These are phyloP conservation scores for Scaptomyza tumidula DNA, from an alignment of 2,888 invertebrate genomes.

Conservation along the genomic window DNA sequence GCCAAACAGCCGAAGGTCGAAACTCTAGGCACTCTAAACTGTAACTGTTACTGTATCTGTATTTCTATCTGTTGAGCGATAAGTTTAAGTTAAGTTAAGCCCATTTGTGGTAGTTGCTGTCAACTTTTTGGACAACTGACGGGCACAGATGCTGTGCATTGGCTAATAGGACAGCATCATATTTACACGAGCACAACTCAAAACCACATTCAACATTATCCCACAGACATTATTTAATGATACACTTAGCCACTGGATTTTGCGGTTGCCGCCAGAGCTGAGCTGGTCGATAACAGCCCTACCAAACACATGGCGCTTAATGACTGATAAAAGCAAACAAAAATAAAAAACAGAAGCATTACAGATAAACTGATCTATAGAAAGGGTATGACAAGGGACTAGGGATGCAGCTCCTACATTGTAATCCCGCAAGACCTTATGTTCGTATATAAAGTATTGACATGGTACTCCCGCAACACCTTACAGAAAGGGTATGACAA, in stretches of 20 bases:
- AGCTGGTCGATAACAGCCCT: conserved; percentile 45
- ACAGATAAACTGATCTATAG: conserved; percentile 2
- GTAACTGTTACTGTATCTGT: not conserved
- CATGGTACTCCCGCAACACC: too few relatives aligned
- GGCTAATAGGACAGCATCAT: conserved; percentile 39
- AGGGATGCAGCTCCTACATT: not conserved
- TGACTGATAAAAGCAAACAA: conserved; percentile 25
- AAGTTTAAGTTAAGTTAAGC: conserved; percentile 8
- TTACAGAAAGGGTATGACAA: too few relatives aligned
- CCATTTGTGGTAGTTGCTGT: conserved; percentile 9
- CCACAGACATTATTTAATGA: conserved; percentile 25
- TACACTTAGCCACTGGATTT: conserved; percentile 42
- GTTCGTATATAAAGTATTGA: too few relatives aligned
- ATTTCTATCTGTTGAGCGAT: conserved; percentile 25
- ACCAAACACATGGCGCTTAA: conserved; percentile 50
- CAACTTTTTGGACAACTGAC: conserved; percentile 27
- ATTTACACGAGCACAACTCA: not conserved
- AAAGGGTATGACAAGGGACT: not conserved
- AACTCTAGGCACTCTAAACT: not conserved
- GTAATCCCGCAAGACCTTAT: too few relatives aligned
- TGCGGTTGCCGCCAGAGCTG: conserved; percentile 41
- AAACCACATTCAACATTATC: conserved; percentile 22
- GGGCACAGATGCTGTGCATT: conserved; percentile 38
- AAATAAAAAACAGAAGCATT: not conserved
- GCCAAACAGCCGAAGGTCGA: conserved; percentile 36